Evolutionary conservation across 2,113 vertebrate genomes (phyloP).

Genomic region (Dissostichus mawsoni): DNA sequence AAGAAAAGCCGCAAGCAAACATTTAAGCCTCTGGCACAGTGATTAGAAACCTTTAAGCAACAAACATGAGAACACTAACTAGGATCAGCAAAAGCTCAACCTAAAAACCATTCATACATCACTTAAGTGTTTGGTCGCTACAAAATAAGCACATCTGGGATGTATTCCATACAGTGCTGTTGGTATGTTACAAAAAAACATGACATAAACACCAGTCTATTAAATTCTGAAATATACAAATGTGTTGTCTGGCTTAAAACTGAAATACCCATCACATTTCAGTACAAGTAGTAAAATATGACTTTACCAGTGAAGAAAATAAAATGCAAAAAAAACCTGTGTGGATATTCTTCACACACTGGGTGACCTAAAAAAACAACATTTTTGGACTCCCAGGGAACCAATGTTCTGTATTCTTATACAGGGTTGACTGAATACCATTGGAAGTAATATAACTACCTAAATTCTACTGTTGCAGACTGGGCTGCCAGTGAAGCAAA

Average conservation of each 20-base stretch:
- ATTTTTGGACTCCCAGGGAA: conserved; percentile 5
- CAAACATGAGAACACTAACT: conserved; percentile 51
- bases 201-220: neutral
- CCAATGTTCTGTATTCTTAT: conserved; percentile 13
- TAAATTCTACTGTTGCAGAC: conserved; percentile 13
- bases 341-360: conserved; percentile 3
- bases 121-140: conserved; percentile 41
- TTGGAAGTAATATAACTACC: conserved; percentile 7
- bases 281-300: neutral
- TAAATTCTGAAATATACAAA: neutral
- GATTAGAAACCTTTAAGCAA: conserved; percentile 59
- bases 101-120: conserved; percentile 44
- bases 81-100: conserved; percentile 57
- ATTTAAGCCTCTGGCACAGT: conserved; percentile 59
- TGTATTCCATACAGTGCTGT: conserved; percentile 11
- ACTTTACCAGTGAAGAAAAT: conserved; percentile 11
- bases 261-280: conserved; percentile 2
- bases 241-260: neutral
- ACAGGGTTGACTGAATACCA: neutral
- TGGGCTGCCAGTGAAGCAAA: conserved; percentile 34
- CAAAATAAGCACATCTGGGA: conserved; percentile 28
- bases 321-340: conserved; percentile 9
- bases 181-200: neutral
- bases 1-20: conserved; percentile 66
- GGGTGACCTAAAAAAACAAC: conserved; percentile 23